Base-by-base conservation (phyloP, 2,888 invertebrate species). In the Sesia apiformis region DNA sequence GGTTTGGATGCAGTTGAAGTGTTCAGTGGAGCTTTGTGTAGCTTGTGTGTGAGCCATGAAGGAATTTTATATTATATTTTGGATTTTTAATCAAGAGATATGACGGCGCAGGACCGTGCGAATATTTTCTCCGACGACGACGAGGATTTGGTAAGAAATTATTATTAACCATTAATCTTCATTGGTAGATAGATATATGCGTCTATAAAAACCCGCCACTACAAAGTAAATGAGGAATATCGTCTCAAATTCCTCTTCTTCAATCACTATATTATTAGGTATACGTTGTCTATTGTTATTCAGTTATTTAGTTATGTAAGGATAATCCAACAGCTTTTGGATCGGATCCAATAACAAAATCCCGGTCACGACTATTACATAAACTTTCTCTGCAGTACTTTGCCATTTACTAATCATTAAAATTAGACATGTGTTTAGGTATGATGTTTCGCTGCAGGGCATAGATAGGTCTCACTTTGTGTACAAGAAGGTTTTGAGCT, bases 41-140 rank as follows among this genome's bases (percentile, higher is more conserved):
- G 65, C 74, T 72, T 79, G 76, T 68, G 66, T 68, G 78, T 85
- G 78, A 84, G 68, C 67, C 78, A 88, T 88, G 88, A 77, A 81
- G 72, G 69, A 73, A 72, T 66, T 65, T 65, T 67, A 59, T 55
- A 58, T 57, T 57, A 63, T 64, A 62, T 66, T 64, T 69, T 65
- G 72, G 73, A 72, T 74, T 73, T 68, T 39, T 60, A 71, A 71
- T 61, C 64, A 63, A 69, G 63, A 73, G 76, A 73, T 66, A 89
- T 89, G 88, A 85, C 87, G 73, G 72, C 79, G 60, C 82, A 81
- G 72, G 87, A 88, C 54, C 71, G 83, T 65, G 80, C 76, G 53
- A 88, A 87, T 57, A 85, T 88, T 68, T 86, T 88, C 66, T 64
- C 84, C 40, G 88, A 88, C 62, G 84, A 86, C 60, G 86, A 87